These are phyloP conservation scores for Scaptomyza hsui DNA, from an alignment of 1,140 invertebrate species.

Conservation along the genomic window DNA sequence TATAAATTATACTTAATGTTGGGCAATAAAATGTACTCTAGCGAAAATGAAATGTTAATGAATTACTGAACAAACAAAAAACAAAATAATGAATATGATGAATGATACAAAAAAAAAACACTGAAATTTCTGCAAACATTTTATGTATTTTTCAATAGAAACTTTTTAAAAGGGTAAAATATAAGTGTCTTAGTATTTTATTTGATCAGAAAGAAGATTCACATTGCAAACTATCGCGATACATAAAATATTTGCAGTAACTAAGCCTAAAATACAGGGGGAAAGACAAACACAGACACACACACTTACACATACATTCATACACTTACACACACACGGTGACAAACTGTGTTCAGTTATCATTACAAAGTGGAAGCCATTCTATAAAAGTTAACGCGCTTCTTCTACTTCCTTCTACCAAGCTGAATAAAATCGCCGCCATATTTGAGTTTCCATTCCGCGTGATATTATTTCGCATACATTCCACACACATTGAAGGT, in stretches of 20 bases:
- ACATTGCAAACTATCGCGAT: constrained; percentile 5
- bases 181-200: too few relatives aligned
- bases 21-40: constrained; percentile 71
- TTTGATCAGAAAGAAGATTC: too few relatives aligned
- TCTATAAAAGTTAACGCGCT: constrained; percentile 39
- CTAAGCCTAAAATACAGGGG: not conserved
- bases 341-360: constrained; percentile 2
- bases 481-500: constrained; percentile 12
- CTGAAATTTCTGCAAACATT: not conserved
- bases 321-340: constrained; percentile 1
- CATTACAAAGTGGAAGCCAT: constrained; percentile 31
- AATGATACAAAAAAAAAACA: constrained; percentile 2
- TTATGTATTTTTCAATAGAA: not conserved
- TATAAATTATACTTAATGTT: constrained; percentile 70
- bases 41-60: constrained; percentile 53
- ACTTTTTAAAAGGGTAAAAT: too few relatives aligned
- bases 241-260: constrained; percentile 2
- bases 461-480: constrained; percentile 42
- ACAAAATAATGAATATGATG: constrained; percentile 16
- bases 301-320: constrained; percentile 4
- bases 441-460: constrained; percentile 48
- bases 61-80: constrained; percentile 21
- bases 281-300: constrained; percentile 3
- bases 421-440: constrained; percentile 41
- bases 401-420: constrained; percentile 44